A percentile compares a stretch with the other conserved stretches of the same genome.
These are phyloP conservation scores for Saccostrea cuccullata DNA, from an alignment of 1,140 invertebrate genomes.

Conservation along the genomic window DNA sequence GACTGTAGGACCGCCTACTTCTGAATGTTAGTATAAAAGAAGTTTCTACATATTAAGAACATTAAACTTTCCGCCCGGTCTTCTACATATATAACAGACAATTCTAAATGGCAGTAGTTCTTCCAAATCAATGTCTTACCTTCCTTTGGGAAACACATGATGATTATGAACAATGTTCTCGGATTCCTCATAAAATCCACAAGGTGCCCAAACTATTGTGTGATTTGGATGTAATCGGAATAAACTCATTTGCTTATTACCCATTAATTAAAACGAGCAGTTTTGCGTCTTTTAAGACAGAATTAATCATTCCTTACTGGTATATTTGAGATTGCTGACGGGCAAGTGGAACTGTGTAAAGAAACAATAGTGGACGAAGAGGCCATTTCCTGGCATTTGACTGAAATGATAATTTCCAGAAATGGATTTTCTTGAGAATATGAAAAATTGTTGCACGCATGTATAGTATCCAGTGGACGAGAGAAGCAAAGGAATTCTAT, in stretches of 20 bases:
- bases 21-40: not conserved
- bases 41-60: not conserved
- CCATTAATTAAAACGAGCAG: too few relatives aligned
- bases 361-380: too few relatives aligned
- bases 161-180: not conserved
- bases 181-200: not conserved
- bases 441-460: too few relatives aligned
- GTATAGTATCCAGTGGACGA: too few relatives aligned
- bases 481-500: too few relatives aligned
- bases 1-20: conserved; percentile 10
- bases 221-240: not conserved
- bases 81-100: not conserved
- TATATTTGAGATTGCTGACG: too few relatives aligned
- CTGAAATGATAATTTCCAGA: too few relatives aligned
- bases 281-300: too few relatives aligned
- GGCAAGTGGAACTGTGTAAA: too few relatives aligned
- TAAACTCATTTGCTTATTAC: not conserved
- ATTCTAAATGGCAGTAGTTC: not conserved
- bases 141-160: not conserved
- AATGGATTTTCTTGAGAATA: too few relatives aligned
- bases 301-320: too few relatives aligned
- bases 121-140: not conserved
- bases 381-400: too few relatives aligned
- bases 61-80: not conserved
- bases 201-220: not conserved